These are phyloP conservation scores for Dendrophyllia cribrosa DNA, from an alignment of 64 coral and sea anemone genomes.

Conservation along the genomic window DNA sequence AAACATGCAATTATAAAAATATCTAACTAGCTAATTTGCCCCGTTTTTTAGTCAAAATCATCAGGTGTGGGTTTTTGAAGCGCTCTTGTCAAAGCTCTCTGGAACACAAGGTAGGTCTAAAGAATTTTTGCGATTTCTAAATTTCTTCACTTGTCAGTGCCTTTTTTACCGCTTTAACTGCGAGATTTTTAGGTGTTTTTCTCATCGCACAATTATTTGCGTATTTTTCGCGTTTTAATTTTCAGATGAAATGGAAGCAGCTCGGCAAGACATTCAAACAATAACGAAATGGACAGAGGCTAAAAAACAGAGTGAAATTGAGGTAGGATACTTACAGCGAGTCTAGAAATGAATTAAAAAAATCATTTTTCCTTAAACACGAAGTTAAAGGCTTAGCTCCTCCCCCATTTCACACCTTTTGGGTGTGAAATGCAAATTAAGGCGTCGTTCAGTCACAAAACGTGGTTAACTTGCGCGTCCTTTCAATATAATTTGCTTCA, in stretches of 20 bases:
- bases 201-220: neutral
- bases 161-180: too few relatives aligned
- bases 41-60: constrained; percentile 11
- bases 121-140: neutral
- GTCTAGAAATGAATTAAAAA: neutral
- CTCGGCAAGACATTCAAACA: neutral
- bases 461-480: too few relatives aligned
- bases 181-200: too few relatives aligned
- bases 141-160: neutral
- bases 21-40: neutral
- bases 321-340: neutral
- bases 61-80: constrained; percentile 10
- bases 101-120: constrained; percentile 16
- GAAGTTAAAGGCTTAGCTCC: too few relatives aligned
- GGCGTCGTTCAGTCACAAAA: too few relatives aligned
- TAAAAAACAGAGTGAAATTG: constrained; percentile 17
- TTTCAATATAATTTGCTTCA: too few relatives aligned
- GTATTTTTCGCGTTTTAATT: neutral
- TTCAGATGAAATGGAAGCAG: neutral
- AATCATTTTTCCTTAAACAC: too few relatives aligned
- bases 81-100: neutral
- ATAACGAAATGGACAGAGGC: constrained; percentile 28
- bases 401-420: too few relatives aligned
- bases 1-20: too few relatives aligned
- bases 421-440: too few relatives aligned